Percentiles rank a stretch among this genome's conserved stretches.
These are phyloP conservation scores for Agapornis canus DNA, from an alignment of 2,797 vertebrate species.

Conservation along the genomic window DNA sequence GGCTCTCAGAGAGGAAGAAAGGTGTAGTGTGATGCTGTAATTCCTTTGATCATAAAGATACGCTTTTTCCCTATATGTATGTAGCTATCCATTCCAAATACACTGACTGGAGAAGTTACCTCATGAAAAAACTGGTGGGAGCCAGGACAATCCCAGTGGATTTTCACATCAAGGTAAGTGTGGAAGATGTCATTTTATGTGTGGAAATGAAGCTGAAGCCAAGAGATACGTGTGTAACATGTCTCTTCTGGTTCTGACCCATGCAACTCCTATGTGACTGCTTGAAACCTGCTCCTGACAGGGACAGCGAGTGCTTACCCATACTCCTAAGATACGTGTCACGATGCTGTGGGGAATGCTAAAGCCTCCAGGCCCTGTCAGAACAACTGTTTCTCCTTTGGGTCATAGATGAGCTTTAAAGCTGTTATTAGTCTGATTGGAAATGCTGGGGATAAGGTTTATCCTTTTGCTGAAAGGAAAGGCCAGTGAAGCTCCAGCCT, in stretches of 20 bases:
- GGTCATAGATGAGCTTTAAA: neutral
- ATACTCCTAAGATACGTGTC: neutral
- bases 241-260: neutral
- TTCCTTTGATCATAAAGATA: neutral
- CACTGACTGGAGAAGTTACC: conserved; percentile 90
- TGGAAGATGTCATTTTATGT: neutral
- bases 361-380: neutral
- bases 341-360: neutral
- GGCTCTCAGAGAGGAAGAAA: neutral
- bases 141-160: conserved; percentile 91
- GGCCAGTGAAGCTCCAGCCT: neutral
- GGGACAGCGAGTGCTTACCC: neutral
- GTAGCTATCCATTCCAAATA: conserved; percentile 79
- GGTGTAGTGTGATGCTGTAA: neutral
- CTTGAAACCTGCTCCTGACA: neutral
- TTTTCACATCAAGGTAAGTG: conserved; percentile 89
- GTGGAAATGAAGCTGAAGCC: neutral
- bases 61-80: neutral
- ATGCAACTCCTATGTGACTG: neutral
- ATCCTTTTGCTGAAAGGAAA: neutral
- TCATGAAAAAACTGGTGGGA: conserved; percentile 92
- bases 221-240: fast-evolving
- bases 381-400: neutral
- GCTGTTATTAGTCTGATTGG: neutral
- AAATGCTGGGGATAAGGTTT: neutral